Base-by-base conservation (phyloP, 2,113 vertebrate species). In the Daphoenositta chrysoptera region DNA sequence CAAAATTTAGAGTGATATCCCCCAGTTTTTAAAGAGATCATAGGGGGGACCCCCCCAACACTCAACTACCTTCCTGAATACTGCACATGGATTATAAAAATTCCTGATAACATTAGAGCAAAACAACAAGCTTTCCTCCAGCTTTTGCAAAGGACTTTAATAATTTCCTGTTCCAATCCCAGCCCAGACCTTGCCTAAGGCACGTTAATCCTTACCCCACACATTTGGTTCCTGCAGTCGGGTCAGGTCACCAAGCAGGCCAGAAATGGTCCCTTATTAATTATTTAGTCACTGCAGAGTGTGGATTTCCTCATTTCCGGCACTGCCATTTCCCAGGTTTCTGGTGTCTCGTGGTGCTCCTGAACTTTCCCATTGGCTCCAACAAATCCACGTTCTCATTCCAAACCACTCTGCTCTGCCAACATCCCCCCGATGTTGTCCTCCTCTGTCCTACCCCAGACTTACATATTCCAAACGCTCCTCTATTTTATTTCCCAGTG, bases 101-200 rank as follows among this genome's bases (percentile, higher is more conserved):
- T 13, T 64, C 64, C 42, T 69, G 58, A 12, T 58, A 50, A 76
- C 16, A 89, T 63, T 23, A 69, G 53, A 81, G 84, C 54, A 68
- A 73, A 94, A 56, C 9, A 21, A 84, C 61, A 10, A 65, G 50
- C 56, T 87, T 94, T 72, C 42, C 73, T 50, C 57, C 64, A 92
- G 78, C 64, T 73, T 92, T 69, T 60, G 45, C 37, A 39, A 92
- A 90, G 40, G 69, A 21, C 60, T 78, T 90, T 28, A 78, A 73
- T n/a, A 18, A 33, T 65, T 61, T 83, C 10, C 58, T 83, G 54
- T 45, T 71, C 71, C 51, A 35, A 16, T 53, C 24, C 11, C 50
- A 89, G 58, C 64, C 39, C 21, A 3, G 54, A 33, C 22, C 31
- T 20, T 16, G 35, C 51, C 64, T 26, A 30, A 66, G 3, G 78